These are phyloP conservation scores for Diarsia brunnea DNA, from an alignment of 2,888 invertebrate genomes.

Conservation along the genomic window DNA sequence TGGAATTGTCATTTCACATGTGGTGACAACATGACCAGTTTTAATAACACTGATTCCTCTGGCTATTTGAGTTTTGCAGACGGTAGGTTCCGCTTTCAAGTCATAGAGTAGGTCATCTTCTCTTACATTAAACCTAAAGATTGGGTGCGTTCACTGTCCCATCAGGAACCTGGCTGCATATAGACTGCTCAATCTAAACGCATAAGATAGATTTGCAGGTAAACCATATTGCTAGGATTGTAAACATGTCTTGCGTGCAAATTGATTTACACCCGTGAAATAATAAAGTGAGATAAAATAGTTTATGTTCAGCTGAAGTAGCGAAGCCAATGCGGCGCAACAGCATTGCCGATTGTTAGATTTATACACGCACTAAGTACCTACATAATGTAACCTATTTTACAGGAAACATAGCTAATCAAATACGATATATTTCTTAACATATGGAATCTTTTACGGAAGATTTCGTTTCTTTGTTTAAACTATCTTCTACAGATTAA, in stretches of 20 bases:
- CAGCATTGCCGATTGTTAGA: slow-evolving; percentile 56
- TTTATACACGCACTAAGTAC: slow-evolving; percentile 25
- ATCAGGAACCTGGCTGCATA: background rate
- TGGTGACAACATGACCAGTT: background rate
- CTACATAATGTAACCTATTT: slow-evolving; percentile 43
- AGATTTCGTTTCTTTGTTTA: slow-evolving; percentile 57
- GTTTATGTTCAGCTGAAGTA: slow-evolving; percentile 58
- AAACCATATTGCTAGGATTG: background rate
- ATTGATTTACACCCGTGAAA: slow-evolving; percentile 57
- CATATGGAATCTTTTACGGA: slow-evolving; percentile 21
- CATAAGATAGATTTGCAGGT: background rate
- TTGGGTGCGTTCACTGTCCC: background rate
- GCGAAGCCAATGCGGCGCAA: slow-evolving; percentile 53
- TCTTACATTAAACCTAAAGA: background rate
- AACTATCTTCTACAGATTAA: slow-evolving; percentile 49
- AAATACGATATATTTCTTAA: slow-evolving; percentile 11
- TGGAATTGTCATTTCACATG: background rate
- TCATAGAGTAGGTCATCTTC: background rate
- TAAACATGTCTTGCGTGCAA: slow-evolving; percentile 50
- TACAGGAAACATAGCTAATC: slow-evolving; percentile 24
- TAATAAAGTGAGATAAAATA: slow-evolving; percentile 63
- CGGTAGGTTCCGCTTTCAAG: background rate
- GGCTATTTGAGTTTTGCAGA: background rate
- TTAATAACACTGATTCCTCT: background rate
- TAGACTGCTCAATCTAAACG: too few relatives aligned